phyloP scores from a whole-genome alignment of 2,113 vertebrate species.

The Anoplopoma fimbria region DNA sequence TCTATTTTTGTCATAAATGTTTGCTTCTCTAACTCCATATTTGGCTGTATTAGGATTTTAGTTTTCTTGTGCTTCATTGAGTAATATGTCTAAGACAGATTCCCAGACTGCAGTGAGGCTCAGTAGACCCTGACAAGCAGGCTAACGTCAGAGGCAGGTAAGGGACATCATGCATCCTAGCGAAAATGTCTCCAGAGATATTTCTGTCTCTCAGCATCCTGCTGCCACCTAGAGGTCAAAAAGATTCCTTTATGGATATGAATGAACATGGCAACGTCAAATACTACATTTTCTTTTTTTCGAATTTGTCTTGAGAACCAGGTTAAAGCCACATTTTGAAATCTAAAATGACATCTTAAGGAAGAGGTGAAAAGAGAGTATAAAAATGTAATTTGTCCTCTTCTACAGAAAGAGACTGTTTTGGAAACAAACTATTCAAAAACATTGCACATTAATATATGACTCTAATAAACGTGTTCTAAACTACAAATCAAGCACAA shows the following conservation, averaged over 20 bases:
- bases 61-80: slow-evolving; percentile 13
- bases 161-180: slow-evolving; percentile 37
- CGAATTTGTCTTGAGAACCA: background rate
- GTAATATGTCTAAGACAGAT: slow-evolving; percentile 28
- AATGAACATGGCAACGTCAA: background rate
- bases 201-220: slow-evolving; percentile 21
- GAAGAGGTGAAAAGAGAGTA: background rate
- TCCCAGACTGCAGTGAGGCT: slow-evolving; percentile 59
- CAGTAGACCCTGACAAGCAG: slow-evolving; percentile 17
- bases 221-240: slow-evolving; percentile 72
- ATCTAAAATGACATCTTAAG: background rate
- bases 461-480: background rate
- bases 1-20: background rate
- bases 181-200: slow-evolving; percentile 31
- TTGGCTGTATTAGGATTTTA: background rate
- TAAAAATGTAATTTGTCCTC: background rate
- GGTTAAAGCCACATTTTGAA: background rate
- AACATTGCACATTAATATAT: background rate
- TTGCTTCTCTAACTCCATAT: background rate
- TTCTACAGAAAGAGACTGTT: background rate
- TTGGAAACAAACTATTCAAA: no score
- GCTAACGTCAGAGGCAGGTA: slow-evolving; percentile 49
- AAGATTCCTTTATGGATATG: background rate
- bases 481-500: background rate
- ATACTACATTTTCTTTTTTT: background rate